Conservation (phyloP, 2,888 invertebrate species). For the Odontocerum albicorne region DNA sequence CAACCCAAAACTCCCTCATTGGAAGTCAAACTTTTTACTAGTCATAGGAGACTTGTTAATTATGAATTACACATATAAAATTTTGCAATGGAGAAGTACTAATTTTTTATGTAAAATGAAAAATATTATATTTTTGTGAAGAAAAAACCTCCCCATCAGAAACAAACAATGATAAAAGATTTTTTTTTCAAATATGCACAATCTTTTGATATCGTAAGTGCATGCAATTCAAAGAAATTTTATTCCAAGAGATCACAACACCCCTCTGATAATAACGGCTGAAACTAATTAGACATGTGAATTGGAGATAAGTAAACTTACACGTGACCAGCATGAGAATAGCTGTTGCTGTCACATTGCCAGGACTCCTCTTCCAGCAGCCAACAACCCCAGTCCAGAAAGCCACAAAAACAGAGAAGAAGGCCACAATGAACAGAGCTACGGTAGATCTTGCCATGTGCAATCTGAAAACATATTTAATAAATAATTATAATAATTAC, state of each 20-base stretch:
- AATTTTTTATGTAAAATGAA: too few species aligned
- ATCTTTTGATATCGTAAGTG: too few species aligned
- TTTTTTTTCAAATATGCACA: too few species aligned
- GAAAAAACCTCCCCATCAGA: too few species aligned
- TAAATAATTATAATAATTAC: not conserved
- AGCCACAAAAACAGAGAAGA: conserved; percentile 88
- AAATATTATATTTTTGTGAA: too few species aligned
- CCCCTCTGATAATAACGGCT: conserved; percentile 37
- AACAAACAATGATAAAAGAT: too few species aligned
- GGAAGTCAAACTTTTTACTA: too few species aligned
- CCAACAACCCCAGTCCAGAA: conserved; percentile 96
- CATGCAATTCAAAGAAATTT: too few species aligned
- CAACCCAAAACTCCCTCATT: too few species aligned
- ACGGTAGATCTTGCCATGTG: conserved; percentile 91
- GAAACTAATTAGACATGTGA: not conserved
- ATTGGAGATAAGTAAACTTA: conserved; percentile 49
- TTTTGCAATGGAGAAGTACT: too few species aligned
- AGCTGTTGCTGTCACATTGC: conserved; percentile 91
- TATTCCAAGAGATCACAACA: not conserved
- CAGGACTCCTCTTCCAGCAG: conserved; percentile 94
- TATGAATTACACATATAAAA: too few species aligned
- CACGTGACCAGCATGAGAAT: conserved; percentile 86
- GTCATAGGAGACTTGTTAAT: too few species aligned
- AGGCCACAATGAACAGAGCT: conserved; percentile 89
- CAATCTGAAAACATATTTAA: conserved; percentile 49